phyloP scores from a whole-genome alignment of 2,888 invertebrate species.

The Artemia sinica region DNA sequence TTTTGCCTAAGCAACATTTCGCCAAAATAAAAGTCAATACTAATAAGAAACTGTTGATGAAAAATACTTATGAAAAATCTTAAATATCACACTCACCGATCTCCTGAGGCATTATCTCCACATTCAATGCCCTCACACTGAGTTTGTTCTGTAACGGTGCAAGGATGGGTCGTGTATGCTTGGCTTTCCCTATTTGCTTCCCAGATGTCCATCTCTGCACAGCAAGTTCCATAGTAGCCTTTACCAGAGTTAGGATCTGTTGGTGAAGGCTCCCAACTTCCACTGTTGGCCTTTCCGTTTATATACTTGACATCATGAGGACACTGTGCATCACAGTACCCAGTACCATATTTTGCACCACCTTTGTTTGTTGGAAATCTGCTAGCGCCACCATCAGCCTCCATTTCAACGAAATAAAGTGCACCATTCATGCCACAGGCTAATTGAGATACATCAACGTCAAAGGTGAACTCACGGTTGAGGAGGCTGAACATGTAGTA shows the following conservation, averaged over 20 bases:
- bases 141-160: slow-evolving; percentile 20
- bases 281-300: slow-evolving; percentile 24
- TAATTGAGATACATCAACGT: slow-evolving; percentile 23
- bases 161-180: slow-evolving; percentile 24
- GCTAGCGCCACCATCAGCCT: slow-evolving; percentile 24
- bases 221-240: slow-evolving; percentile 24
- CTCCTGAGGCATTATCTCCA: slow-evolving; percentile 24
- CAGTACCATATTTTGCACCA: slow-evolving; percentile 24
- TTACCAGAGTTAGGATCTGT: slow-evolving; percentile 24
- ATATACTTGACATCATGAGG: slow-evolving; percentile 25
- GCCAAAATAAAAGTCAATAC: too few relatives aligned
- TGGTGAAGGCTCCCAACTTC: slow-evolving; percentile 23
- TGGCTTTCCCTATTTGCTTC: slow-evolving; percentile 24
- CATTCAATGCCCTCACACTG: slow-evolving; percentile 23
- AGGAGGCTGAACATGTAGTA: slow-evolving; percentile 25
- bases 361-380: slow-evolving; percentile 23
- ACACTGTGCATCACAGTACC: slow-evolving; percentile 25
- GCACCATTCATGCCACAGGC: slow-evolving; percentile 25
- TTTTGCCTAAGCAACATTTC: too few relatives aligned
- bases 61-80: too few relatives aligned
- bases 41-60: too few relatives aligned
- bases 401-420: slow-evolving; percentile 25
- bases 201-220: slow-evolving; percentile 25
- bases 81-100: slow-evolving; percentile 16
- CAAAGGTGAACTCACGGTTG: slow-evolving; percentile 24